Evolutionary conservation across 2,888 invertebrate species (phyloP), one percentile per base, ranked within the genome.

Genomic region (Microplitis manilae): DNA sequence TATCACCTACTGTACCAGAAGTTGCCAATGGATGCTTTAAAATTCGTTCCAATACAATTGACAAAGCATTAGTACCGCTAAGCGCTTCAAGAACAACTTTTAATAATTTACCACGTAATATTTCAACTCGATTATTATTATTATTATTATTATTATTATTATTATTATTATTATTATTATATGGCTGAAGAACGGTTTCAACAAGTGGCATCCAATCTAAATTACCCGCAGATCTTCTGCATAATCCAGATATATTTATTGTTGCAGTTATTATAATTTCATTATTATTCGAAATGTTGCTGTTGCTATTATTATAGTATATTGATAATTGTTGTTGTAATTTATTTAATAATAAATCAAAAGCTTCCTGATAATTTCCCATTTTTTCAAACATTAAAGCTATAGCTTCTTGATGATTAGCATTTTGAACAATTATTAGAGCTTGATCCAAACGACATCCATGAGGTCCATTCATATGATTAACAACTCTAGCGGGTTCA

Each of bases 351-450:
- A 93, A 90, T 78, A 95, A 90, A 77, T 93, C 92, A 85, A 95
- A 94, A 1, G 96, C 95, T 84, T 93, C 93, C 83, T 93, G 91
- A 87, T 94, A 94, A 87, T 95, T 94, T 9, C 95, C 95, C 79
- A 93, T 92, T 87, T 94, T 93, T 88, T 96, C 96, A 80, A 96
- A 90, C 73, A 96, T 91, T 83, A 93, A 93, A 15, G 95, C 95
- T 71, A 94, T 93, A 0, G 94, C 94, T 80, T 93, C 92, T 74
- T 93, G 92, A 50, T 94, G 91, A 77, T 93, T 91, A 85, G 93
- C 91, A 81, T 92, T 91, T 80, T 92, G 91, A 67, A 94, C 94
- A 79, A 95, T 93, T 89, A 92, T 90, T 68, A 93, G 89, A 30
- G 94, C 94, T 82, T 92, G 91, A 78, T 94, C 94, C 69, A 93